Percentiles rank a stretch among this genome's conserved stretches.
Conservation (phyloP, 2,888 invertebrate genomes). For the Ethmia dodecea region DNA sequence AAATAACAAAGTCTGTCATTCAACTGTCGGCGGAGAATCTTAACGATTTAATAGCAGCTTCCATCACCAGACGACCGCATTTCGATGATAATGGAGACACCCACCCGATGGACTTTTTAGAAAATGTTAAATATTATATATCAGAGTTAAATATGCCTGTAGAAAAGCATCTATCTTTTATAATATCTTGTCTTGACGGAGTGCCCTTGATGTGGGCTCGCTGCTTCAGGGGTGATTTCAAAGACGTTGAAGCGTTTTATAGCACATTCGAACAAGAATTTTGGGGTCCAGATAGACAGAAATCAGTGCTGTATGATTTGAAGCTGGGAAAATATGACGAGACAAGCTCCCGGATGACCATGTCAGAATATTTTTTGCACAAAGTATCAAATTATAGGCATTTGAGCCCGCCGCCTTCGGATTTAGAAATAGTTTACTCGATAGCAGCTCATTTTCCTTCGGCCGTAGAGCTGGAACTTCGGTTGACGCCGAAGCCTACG, state of each 20-base stretch:
- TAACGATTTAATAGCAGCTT: constrained; percentile 61
- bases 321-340: constrained; percentile 68
- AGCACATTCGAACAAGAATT: constrained; percentile 65
- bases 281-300: constrained; percentile 66
- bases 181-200: constrained; percentile 65
- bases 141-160: constrained; percentile 55
- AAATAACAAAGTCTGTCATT: constrained; percentile 33
- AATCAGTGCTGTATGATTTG: constrained; percentile 63
- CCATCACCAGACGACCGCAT: constrained; percentile 58
- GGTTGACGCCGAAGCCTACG: constrained; percentile 64
- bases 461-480: constrained; percentile 64
- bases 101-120: constrained; percentile 69
- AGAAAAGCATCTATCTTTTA: constrained; percentile 60
- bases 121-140: constrained; percentile 60
- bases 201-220: constrained; percentile 69
- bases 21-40: constrained; percentile 56
- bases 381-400: constrained; percentile 69
- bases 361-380: constrained; percentile 69
- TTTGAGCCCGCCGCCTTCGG: constrained; percentile 63
- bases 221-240: constrained; percentile 61
- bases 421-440: constrained; percentile 68
- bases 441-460: constrained; percentile 68
- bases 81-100: constrained; percentile 63
- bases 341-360: constrained; percentile 46
- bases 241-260: constrained; percentile 51